These are phyloP conservation scores for Apodemia hepburni DNA, from an alignment of 2,888 invertebrate species.

Conservation along the genomic window DNA sequence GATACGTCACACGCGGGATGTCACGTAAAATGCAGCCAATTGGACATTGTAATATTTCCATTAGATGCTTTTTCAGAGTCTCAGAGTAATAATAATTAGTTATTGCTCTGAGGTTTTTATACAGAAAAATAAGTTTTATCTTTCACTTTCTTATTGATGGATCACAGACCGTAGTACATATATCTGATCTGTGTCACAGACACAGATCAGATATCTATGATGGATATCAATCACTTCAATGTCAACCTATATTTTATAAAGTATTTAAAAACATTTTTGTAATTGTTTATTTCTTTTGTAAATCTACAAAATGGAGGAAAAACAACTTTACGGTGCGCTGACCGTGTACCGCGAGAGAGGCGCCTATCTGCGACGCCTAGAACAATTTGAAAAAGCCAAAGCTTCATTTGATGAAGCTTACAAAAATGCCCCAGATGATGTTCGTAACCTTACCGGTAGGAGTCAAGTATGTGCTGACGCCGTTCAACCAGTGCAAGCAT, in stretches of 20 bases:
- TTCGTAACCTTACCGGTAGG: slow-evolving; percentile 59
- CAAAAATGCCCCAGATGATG: slow-evolving; percentile 52
- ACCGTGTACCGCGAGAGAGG: slow-evolving; percentile 70
- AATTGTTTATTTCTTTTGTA: slow-evolving; percentile 30
- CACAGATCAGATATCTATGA: too few relatives aligned
- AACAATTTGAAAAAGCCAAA: slow-evolving; percentile 69
- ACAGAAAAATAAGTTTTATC: background rate
- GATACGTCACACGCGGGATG: too few relatives aligned
- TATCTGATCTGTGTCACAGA: too few relatives aligned
- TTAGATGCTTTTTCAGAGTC: too few relatives aligned
- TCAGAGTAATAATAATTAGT: too few relatives aligned
- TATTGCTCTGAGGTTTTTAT: too few relatives aligned
- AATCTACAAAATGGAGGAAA: slow-evolving; percentile 55
- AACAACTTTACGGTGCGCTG: slow-evolving; percentile 57
- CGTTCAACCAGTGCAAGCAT: slow-evolving; percentile 63
- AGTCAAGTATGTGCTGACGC: slow-evolving; percentile 69
- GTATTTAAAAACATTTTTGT: slow-evolving; percentile 19
- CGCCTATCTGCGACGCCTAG: slow-evolving; percentile 60
- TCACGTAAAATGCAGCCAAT: too few relatives aligned
- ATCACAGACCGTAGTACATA: too few relatives aligned
- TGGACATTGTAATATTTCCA: too few relatives aligned
- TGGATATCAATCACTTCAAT: background rate
- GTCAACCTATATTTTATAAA: background rate
- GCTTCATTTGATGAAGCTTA: slow-evolving; percentile 66
- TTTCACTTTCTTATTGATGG: background rate